These are phyloP conservation scores for Tachyglossus aculeatus DNA, from an alignment of 2,797 vertebrate genomes.

Conservation along the genomic window DNA sequence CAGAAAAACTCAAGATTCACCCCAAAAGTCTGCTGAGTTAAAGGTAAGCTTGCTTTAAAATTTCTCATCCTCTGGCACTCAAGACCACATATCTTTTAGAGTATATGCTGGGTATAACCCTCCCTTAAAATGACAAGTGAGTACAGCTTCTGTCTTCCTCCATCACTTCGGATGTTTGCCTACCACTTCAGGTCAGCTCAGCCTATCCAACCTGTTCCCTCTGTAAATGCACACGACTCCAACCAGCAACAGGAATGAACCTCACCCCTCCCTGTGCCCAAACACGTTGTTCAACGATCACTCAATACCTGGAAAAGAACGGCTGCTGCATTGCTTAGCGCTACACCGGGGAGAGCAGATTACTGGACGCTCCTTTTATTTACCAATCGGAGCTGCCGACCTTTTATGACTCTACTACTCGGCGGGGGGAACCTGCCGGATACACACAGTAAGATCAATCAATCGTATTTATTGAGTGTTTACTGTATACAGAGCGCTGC, in stretches of 20 bases:
- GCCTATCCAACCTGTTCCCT: conserved; percentile 76
- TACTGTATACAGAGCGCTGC: no score
- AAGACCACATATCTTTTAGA: conserved; percentile 51
- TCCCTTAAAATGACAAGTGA: conserved; percentile 60
- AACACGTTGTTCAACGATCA: conserved; percentile 66
- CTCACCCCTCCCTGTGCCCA: conserved; percentile 66
- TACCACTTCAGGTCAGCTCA: conserved; percentile 55
- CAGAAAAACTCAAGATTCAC: conserved; percentile 47
- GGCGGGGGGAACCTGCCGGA: conserved; percentile 63
- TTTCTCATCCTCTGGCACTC: conserved; percentile 48
- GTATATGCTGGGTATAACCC: conserved; percentile 41
- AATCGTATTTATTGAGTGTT: no score
- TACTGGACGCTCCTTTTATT: conserved; percentile 44
- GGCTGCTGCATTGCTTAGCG: conserved; percentile 49
- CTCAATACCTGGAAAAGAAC: conserved; percentile 58
- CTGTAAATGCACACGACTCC: conserved; percentile 60
- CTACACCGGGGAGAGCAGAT: conserved; percentile 51
- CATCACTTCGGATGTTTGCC: conserved; percentile 63
- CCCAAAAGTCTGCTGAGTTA: neutral
- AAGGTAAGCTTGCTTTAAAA: conserved; percentile 58
- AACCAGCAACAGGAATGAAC: conserved; percentile 68
- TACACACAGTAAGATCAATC: conserved; percentile 64
- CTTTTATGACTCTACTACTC: conserved; percentile 54
- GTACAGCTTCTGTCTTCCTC: conserved; percentile 48
- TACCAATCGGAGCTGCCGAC: conserved; percentile 62